Percentiles rank a stretch among this genome's conserved stretches.
phyloP scores from a whole-genome alignment of 1,140 invertebrate genomes.

The Oncopodura yosiiana region DNA sequence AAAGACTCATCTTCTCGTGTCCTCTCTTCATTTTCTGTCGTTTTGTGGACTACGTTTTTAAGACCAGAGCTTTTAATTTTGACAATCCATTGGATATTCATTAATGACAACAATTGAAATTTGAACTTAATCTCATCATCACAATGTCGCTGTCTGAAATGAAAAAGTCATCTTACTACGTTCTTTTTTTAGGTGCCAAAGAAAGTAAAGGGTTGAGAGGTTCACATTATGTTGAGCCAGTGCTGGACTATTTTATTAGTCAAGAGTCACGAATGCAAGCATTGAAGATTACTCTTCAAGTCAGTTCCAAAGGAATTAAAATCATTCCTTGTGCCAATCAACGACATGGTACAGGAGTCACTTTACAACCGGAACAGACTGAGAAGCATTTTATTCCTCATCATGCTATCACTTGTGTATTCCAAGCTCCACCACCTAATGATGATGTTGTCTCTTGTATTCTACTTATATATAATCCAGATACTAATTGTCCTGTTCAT shows the following conservation, averaged over 20 bases:
- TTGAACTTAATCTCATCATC: background rate
- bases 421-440: constrained; percentile 51
- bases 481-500: constrained; percentile 76
- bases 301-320: constrained; percentile 86
- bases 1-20: background rate
- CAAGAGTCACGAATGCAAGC: constrained; percentile 72
- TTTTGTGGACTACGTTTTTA: background rate
- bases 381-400: constrained; percentile 94
- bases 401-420: constrained; percentile 76
- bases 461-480: constrained; percentile 77
- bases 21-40: background rate
- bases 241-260: constrained; percentile 70
- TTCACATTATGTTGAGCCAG: constrained; percentile 65
- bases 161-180: constrained; percentile 94
- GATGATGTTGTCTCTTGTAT: constrained; percentile 86
- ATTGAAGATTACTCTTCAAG: constrained; percentile 71
- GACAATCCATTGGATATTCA: background rate
- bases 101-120: background rate
- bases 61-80: background rate
- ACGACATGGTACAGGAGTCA: constrained; percentile 34
- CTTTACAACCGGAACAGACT: too few species aligned
- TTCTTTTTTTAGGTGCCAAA: constrained; percentile 94
- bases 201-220: constrained; percentile 82
- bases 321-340: constrained; percentile 61
- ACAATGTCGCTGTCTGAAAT: constrained; percentile 48